These are phyloP conservation scores for Porites cylindrica DNA, from an alignment of 92 coral and sea anemone species.

Conservation along the genomic window DNA sequence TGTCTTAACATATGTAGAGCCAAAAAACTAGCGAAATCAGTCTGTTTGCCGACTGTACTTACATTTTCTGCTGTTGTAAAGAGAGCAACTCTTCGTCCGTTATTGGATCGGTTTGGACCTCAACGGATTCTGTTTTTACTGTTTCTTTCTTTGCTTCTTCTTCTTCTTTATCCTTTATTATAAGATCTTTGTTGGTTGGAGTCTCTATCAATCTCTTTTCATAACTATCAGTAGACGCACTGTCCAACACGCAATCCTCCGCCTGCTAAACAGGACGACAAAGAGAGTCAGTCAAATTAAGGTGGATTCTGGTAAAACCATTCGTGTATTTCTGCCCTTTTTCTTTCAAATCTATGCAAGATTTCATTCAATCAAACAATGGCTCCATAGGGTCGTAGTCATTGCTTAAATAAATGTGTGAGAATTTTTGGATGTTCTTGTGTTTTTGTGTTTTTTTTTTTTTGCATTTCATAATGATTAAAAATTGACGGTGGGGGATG, in stretches of 20 bases:
- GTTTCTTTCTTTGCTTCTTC: constrained; percentile 23
- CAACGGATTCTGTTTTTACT: constrained; percentile 14
- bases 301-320: not conserved
- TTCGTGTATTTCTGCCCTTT: no score
- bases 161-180: not conserved
- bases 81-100: constrained; percentile 43
- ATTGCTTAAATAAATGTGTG: no score
- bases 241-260: constrained; percentile 19
- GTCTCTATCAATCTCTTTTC: not conserved
- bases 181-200: not conserved
- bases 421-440: no score
- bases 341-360: no score
- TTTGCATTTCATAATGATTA: no score
- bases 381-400: no score
- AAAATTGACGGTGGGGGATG: no score
- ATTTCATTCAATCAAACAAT: no score
- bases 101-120: constrained; percentile 40
- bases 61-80: constrained; percentile 73
- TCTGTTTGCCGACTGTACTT: constrained; percentile 5
- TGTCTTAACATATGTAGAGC: no score
- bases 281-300: not conserved
- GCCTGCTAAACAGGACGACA: constrained; percentile 20
- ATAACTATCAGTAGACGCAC: not conserved
- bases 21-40: not conserved
- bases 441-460: no score